Base-by-base conservation (phyloP, 2,888 invertebrate genomes). In the Fissipunctia ypsillon region DNA sequence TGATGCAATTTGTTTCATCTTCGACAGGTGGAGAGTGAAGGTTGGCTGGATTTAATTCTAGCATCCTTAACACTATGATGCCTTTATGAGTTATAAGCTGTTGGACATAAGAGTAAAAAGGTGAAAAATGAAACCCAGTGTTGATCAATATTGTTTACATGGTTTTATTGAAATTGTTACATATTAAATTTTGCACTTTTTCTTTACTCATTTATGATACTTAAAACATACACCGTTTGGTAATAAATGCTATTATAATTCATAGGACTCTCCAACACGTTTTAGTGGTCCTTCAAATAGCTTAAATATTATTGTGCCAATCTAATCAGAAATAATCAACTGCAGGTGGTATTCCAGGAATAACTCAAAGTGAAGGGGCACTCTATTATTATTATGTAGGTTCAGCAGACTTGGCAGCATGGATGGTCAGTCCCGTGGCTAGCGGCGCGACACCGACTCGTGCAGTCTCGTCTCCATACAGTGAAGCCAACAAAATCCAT, bases 171-270 rank as follows among this genome's bases (percentile, higher is more conserved):
- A 95, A 95, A 94, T 93, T 93, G 92, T 95, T 95, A 96, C 95
- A 96, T 95, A 94, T 91, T 95, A 94, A 96, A 95, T 95, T 96
- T 96, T 96, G 96, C 95, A 96, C 96, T 96, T 95, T 94, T 92
- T 91, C 89, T 93, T 95, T 94, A 94, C 89, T 94, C 92, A 90
- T 93, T 87, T 85, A 93, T 90, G 92, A 94, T 95, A 95, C 91
- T 95, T 94, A 94, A 95, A 95, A 95, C 95, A 92, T 95, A 94
- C 94, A 95, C 94, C 93, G 88, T 95, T 95, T 95, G 95, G 95
- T 96, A 95, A 95, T 96, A 96, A 96, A 96, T 96, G 96, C 96
- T 96, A 95, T 95, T 91, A 91, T 94, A 94, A 93, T 92, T 93
- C 90, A 87, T 91, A 93, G 93, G 93, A 95, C 93, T 93, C 91